Evolutionary conservation across 2,113 vertebrate species (phyloP), one percentile per base, ranked within the genome.

Genomic region (Phalacrocorax aristotelis): DNA sequence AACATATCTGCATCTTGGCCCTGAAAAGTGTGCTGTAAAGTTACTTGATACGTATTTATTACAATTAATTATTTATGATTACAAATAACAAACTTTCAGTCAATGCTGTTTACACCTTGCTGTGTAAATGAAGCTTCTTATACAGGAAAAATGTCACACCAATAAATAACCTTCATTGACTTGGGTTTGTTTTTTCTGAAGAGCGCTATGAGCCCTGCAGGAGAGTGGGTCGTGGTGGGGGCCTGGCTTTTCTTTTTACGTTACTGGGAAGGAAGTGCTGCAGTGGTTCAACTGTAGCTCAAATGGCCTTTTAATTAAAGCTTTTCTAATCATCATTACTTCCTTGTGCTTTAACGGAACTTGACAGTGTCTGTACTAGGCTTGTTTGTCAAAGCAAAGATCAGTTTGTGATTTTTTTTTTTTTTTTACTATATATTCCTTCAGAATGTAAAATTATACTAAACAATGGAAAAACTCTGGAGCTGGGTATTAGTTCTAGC

Each of bases 51-150:
- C 97, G 95, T 99, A 99, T 99, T 99, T 99, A 99, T 99, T 99
- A 99, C 98, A 98, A 97, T 99, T 98, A 99, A 98, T 99, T 99
- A 99, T 99, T 99, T 99, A 99, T 99, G 99, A 98, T 99, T 99
- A 98, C 99, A 98, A 99, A 99, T 98, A 99, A 98, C 98, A 98
- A 98, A 99, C 98, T 99, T 98, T 98, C 97, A 48, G 83, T 93
- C 72, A 40, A 93, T 89, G 97, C 97, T 97, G 93, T 99, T 98
- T 98, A 98, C 98, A 97, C 98, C 95, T 80, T 46, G 96, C 98
- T 97, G 98, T 99, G 98, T 99, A 97, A 99, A 99, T 94, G 97
- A 97, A 98, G 97, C 98, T 86, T 98, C 96, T 95, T 98, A 97
- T 98, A 98, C 98, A 98, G 98, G 98, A 98, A 97, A 97, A 96